Percentiles rank a stretch among this genome's conserved stretches.
Evolutionary conservation across 2,797 vertebrate species (phyloP).

Genomic region (Mormyrops boulengeri): DNA sequence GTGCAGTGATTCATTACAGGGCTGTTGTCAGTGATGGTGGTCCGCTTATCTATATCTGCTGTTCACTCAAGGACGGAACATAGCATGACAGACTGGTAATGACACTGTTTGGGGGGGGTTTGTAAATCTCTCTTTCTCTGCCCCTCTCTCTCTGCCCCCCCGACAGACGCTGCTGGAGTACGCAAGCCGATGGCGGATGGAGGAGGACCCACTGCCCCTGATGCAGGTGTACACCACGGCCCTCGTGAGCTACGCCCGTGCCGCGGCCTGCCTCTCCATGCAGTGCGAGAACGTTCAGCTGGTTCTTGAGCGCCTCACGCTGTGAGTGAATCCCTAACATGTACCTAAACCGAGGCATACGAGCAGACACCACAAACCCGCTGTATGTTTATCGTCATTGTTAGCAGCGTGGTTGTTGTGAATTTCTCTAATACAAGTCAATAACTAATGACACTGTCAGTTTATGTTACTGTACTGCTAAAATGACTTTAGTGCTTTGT

Average conservation of each 20-base stretch:
- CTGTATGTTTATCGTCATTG: background rate
- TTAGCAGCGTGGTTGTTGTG: background rate
- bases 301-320: slow-evolving; percentile 84
- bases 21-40: background rate
- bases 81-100: background rate
- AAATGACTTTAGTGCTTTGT: background rate
- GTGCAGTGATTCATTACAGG: background rate
- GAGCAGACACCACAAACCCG: background rate
- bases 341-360: background rate
- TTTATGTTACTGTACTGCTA: background rate
- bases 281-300: slow-evolving; percentile 84
- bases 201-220: slow-evolving; percentile 80
- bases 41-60: background rate
- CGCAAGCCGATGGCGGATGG: slow-evolving; percentile 79
- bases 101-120: background rate
- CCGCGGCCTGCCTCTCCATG: slow-evolving; percentile 73
- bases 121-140: background rate
- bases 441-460: background rate
- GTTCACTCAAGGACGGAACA: background rate
- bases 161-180: slow-evolving; percentile 80
- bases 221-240: slow-evolving; percentile 84
- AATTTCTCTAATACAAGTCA: background rate
- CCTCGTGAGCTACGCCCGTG: slow-evolving; percentile 79
- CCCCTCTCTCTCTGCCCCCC: background rate
- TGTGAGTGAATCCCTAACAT: slow-evolving; percentile 70